Conservation (phyloP, 1,140 invertebrate genomes). For the Drosophila sulfurigaster region DNA sequence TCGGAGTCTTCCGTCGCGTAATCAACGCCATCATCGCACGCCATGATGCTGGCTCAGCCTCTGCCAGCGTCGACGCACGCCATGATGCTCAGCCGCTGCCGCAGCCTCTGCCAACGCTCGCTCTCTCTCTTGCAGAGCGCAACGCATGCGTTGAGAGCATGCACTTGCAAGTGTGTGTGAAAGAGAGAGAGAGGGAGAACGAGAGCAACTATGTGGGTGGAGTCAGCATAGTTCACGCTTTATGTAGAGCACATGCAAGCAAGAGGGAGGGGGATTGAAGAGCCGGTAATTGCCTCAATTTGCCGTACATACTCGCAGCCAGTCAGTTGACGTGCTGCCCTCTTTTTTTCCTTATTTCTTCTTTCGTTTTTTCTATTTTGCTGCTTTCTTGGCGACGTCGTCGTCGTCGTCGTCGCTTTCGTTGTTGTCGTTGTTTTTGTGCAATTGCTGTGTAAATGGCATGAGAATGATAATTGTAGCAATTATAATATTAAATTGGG, state of each 20-base stretch:
- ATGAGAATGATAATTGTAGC: slow-evolving; percentile 85
- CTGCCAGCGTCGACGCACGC: slow-evolving; percentile 1
- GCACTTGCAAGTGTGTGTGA: slow-evolving; percentile 1
- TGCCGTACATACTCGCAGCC: slow-evolving; percentile 66
- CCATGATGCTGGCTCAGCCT: slow-evolving; percentile 52
- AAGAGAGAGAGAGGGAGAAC: slow-evolving; percentile 20
- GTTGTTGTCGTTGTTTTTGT: slow-evolving; percentile 58
- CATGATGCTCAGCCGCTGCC: too few relatives aligned
- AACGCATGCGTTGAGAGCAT: slow-evolving; percentile 60
- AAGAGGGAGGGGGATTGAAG: slow-evolving; percentile 21
- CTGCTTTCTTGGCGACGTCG: slow-evolving; percentile 45
- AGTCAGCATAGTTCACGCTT: slow-evolving; percentile 42
- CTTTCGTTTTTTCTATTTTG: neutral
- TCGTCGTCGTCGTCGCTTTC: neutral
- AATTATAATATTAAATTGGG: slow-evolving; percentile 85
- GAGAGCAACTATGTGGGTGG: slow-evolving; percentile 58
- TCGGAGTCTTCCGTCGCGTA: neutral
- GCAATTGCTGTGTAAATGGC: slow-evolving; percentile 84
- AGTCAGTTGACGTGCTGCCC: slow-evolving; percentile 56
- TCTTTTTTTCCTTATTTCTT: slow-evolving; percentile 28
- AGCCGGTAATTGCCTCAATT: slow-evolving; percentile 78
- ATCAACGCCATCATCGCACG: slow-evolving; percentile 21
- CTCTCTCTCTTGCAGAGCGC: too few relatives aligned
- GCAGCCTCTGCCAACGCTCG: neutral
- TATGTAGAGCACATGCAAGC: slow-evolving; percentile 36